Evolutionary conservation across 2,888 invertebrate species (phyloP), one percentile per base, ranked within the genome.

Genomic region (Miltochrista miniata): DNA sequence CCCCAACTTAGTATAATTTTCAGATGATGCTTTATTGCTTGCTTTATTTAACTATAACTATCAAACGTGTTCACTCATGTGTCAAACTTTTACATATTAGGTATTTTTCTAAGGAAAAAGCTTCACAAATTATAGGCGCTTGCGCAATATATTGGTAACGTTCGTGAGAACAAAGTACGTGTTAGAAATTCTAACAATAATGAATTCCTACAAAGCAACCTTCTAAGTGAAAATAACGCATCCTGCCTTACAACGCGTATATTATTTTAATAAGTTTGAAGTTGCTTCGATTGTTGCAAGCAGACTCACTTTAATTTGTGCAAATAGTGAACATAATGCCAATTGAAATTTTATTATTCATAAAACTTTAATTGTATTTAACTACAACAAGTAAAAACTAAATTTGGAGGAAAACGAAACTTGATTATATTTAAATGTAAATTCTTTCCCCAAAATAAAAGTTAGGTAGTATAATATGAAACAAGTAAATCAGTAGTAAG

Each of bases 101-200:
- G n/a, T n/a, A 61, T 70, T 59, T 41, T 70, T 59, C 40, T 62
- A 61, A 61, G 64, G n/a, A 68, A 68, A 71, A 70, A 61, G 61
- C 56, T 52, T 56, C 62, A 69, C 61, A 67, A 70, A 72, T 70
- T 76, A 68, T 73, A 45, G 47, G 50, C 10, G 49, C 63, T 84
- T 76, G 65, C 73, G 71, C 72, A 79, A 79, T 64, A 59, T 48
- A 53, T 58, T 53, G 53, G 59, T 64, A 54, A 61, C 61, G 54
- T 51, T 65, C 85, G 89, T 90, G 90, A 76, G 90, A 90, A 90
- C 79, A 69, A 59, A 65, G 78, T 82, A 90, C 90, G 90, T 90
- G 90, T 74, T 74, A 74, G 74, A 81, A 86, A 84, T 89, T 62
- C 72, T 70, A 80, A 81, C 79, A 83, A 83, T 83, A 50, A 72